phyloP scores from a whole-genome alignment of 1,140 invertebrate species.

The Papilio polyxenes region DNA sequence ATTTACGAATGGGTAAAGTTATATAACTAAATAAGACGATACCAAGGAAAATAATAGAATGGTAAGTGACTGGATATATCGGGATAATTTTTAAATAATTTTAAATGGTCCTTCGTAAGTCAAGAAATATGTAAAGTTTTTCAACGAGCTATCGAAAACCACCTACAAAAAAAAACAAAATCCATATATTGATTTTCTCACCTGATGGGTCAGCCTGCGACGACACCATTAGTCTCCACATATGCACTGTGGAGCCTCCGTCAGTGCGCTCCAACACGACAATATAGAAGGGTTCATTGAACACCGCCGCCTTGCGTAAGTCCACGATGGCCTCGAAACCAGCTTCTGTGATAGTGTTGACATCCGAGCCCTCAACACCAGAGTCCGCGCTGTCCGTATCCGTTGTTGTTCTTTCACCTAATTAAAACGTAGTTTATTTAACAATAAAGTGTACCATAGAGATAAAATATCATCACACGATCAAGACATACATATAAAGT shows the following conservation, averaged over 20 bases:
- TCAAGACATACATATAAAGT: too few relatives aligned
- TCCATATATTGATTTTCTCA: constrained; percentile 45
- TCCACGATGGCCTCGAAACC: constrained; percentile 94
- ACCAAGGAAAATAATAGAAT: too few relatives aligned
- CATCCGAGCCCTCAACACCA: constrained; percentile 63
- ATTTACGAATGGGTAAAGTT: too few relatives aligned
- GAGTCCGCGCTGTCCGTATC: constrained; percentile 63
- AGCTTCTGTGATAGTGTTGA: constrained; percentile 82
- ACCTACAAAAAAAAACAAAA: neutral
- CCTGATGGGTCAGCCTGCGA: constrained; percentile 86
- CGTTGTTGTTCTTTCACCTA: constrained; percentile 66
- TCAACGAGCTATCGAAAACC: too few relatives aligned
- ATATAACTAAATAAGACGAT: too few relatives aligned
- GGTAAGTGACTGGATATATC: too few relatives aligned
- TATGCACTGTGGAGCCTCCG: constrained; percentile 93
- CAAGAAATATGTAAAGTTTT: too few relatives aligned
- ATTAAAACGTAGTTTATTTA: neutral
- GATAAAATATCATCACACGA: too few relatives aligned
- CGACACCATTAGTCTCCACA: constrained; percentile 96
- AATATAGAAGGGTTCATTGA: constrained; percentile 97
- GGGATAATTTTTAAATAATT: too few relatives aligned
- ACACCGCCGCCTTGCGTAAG: constrained; percentile 90
- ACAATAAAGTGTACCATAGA: neutral
- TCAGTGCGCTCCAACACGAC: constrained; percentile 94
- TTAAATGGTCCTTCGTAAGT: too few relatives aligned